Evolutionary conservation across 1,140 invertebrate genomes (phyloP).

Genomic region (Drosophila gunungcola): DNA sequence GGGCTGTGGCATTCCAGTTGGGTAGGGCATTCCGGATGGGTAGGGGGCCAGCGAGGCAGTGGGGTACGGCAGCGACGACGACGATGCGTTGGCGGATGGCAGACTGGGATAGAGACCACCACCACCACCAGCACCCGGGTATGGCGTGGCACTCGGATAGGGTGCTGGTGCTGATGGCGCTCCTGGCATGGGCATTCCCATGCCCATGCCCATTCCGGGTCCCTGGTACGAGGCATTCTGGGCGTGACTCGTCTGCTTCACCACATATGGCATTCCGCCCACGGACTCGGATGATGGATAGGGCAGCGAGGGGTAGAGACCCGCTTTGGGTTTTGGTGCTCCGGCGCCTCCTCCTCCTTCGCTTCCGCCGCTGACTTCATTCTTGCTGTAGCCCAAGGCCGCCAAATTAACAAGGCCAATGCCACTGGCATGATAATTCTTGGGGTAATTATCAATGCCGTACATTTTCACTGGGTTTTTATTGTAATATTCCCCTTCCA

Average conservation of each 20-base stretch:
- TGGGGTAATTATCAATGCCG: conserved; percentile 79
- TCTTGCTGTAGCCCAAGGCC: conserved; percentile 77
- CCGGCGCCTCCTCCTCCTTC: background rate
- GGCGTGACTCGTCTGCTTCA: conserved; percentile 62
- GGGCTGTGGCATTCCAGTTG: conserved; percentile 32
- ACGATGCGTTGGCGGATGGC: conserved; percentile 21
- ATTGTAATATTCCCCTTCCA: background rate
- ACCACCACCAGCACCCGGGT: no score
- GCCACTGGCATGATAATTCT: conserved; percentile 82
- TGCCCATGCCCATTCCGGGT: conserved; percentile 12
- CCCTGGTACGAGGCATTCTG: conserved; percentile 51
- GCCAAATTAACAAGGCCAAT: conserved; percentile 81
- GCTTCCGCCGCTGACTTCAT: conserved; percentile 58
- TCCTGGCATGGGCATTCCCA: conserved; percentile 51
- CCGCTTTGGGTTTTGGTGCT: conserved; percentile 53
- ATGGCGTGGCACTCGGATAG: conserved; percentile 54
- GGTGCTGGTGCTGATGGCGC: conserved; percentile 27
- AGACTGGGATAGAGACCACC: conserved; percentile 55
- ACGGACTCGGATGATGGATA: conserved; percentile 67
- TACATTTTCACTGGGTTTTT: conserved; percentile 58
- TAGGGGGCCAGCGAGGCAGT: conserved; percentile 37
- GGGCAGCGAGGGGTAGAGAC: conserved; percentile 74
- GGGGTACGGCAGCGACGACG: conserved; percentile 48
- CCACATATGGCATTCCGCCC: conserved; percentile 68
- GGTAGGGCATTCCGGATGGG: conserved; percentile 33